These are phyloP conservation scores for Lypha dubia DNA, from an alignment of 2,888 invertebrate genomes.

Conservation along the genomic window DNA sequence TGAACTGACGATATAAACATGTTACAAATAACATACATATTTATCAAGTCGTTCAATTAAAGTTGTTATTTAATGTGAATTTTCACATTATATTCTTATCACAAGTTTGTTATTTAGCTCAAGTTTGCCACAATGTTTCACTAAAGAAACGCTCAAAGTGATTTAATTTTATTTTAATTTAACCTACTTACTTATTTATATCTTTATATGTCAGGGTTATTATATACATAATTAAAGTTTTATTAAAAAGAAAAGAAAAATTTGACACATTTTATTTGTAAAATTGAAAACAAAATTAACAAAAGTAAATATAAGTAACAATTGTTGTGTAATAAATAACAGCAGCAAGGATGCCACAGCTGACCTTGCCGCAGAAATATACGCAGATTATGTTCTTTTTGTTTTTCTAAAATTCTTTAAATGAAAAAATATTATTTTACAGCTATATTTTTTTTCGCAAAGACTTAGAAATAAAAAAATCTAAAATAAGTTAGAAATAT, in stretches of 20 bases:
- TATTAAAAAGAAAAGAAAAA: not conserved
- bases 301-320: too few relatives aligned
- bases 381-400: too few relatives aligned
- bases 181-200: not conserved
- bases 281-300: not conserved
- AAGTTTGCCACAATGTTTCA: not conserved
- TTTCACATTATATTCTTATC: not conserved
- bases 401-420: too few relatives aligned
- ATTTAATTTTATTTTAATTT: not conserved
- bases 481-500: too few relatives aligned
- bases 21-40: not conserved
- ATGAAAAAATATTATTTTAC: too few relatives aligned
- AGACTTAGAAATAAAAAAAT: too few relatives aligned
- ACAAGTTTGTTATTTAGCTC: not conserved
- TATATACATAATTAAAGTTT: not conserved
- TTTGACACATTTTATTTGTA: not conserved
- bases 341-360: too few relatives aligned
- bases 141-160: not conserved
- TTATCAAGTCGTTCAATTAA: not conserved
- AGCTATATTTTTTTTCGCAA: too few relatives aligned
- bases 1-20: too few relatives aligned
- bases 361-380: too few relatives aligned
- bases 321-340: too few relatives aligned
- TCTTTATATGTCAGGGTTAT: conserved; percentile 29
- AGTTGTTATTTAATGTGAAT: not conserved